Evolutionary conservation across 2,797 vertebrate genomes (phyloP).

Genomic region (Phylloscopus collybita): DNA sequence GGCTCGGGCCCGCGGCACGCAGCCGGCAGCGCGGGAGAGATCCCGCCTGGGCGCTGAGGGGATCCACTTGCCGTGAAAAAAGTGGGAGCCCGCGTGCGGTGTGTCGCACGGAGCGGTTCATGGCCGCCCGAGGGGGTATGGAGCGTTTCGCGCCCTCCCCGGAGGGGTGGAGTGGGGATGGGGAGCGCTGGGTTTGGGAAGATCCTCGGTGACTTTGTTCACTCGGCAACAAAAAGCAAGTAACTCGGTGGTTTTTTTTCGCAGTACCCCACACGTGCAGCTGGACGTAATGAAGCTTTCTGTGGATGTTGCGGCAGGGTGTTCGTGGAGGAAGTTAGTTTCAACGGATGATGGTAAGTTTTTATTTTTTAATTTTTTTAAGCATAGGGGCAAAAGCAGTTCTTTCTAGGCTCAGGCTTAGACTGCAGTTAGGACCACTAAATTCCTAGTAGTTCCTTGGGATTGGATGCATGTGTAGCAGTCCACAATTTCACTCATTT

Average conservation of each 20-base stretch:
- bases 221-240: neutral
- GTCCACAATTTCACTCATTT: neutral
- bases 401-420: neutral
- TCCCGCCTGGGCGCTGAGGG: rapidly evolving
- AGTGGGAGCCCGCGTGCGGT: neutral
- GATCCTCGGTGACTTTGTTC: slow-evolving; percentile 12
- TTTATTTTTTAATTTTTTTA: neutral
- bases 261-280: neutral
- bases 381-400: rapidly evolving
- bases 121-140: neutral
- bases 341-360: neutral
- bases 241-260: neutral
- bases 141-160: neutral
- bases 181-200: neutral
- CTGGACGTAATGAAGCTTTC: neutral
- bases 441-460: neutral
- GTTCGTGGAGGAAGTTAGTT: neutral
- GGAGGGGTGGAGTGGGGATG: neutral
- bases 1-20: neutral
- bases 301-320: neutral
- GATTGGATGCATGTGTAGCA: neutral
- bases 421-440: neutral
- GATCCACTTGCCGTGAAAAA: rapidly evolving
- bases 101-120: neutral
- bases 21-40: rapidly evolving